Conservation (phyloP, 23 tunicate species). For the Oikopleura dioica region DNA sequence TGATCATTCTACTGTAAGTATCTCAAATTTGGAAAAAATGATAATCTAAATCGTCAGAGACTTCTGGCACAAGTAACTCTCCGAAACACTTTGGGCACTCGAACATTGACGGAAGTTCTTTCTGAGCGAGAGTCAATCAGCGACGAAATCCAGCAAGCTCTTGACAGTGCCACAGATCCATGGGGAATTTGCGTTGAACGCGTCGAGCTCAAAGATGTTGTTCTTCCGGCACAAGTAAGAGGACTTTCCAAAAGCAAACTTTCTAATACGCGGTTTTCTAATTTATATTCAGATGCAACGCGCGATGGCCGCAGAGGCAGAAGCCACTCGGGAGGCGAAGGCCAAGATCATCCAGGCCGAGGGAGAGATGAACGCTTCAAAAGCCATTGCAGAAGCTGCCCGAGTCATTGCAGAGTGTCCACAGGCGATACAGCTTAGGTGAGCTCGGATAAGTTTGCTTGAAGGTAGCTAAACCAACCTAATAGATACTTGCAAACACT, state of each 20-base stretch:
- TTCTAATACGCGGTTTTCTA: too few species aligned
- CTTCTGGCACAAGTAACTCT: conserved; percentile 71
- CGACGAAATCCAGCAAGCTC: conserved; percentile 1
- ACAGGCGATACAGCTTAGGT: conserved; percentile 1
- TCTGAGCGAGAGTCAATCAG: conserved; percentile 32
- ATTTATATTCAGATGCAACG: conserved; percentile 2
- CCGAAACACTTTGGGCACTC: conserved; percentile 64
- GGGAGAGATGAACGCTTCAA: conserved; percentile 10
- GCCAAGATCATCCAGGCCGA: conserved; percentile 9
- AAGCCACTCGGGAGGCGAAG: conserved; percentile 1
- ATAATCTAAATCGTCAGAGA: conserved; percentile 13
- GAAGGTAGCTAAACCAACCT: too few species aligned
- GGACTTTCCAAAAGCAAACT: neutral
- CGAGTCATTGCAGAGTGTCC: neutral
- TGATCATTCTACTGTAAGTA: conserved; percentile 34
- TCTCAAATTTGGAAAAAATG: neutral
- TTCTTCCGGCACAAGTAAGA: neutral
- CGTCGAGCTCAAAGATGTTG: conserved; percentile 48
- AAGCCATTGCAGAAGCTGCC: neutral
- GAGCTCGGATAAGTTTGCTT: too few species aligned
- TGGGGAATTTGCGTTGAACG: conserved; percentile 90
- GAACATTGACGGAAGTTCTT: conserved; percentile 41
- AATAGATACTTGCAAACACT: conserved; percentile 4
- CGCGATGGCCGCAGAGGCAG: conserved; percentile 9
- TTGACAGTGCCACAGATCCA: conserved; percentile 75